phyloP scores from a whole-genome alignment of 2,888 invertebrate species.

The Prosapia bicincta region DNA sequence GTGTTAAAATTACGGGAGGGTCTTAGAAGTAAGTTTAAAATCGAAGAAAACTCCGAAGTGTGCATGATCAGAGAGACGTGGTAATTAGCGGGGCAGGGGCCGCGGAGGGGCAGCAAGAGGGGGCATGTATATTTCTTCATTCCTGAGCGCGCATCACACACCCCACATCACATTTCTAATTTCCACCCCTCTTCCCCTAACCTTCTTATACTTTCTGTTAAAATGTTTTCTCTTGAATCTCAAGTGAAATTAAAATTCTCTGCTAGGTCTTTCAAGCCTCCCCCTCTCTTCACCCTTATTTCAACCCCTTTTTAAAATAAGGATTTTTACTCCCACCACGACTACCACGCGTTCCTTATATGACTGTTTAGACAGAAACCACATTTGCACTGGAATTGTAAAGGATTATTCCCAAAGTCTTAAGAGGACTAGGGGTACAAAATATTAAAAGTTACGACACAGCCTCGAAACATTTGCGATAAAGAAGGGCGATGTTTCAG shows the following conservation, averaged over 20 bases:
- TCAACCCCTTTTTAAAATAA: constrained; percentile 34
- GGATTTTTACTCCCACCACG: constrained; percentile 30
- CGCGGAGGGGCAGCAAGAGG: neutral
- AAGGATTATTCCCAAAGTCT: neutral
- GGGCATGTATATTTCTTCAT: constrained; percentile 29
- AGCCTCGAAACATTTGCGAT: neutral
- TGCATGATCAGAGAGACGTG: constrained; percentile 26
- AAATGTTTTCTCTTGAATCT: constrained; percentile 40
- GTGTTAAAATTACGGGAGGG: neutral
- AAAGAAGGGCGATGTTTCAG: too few relatives aligned
- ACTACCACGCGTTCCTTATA: constrained; percentile 15
- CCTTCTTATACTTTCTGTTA: constrained; percentile 36
- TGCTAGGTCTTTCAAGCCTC: constrained; percentile 33
- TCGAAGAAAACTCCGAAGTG: constrained; percentile 27
- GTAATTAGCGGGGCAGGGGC: constrained; percentile 19
- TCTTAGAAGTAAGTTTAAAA: constrained; percentile 25
- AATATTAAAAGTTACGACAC: neutral
- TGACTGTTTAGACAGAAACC: constrained; percentile 11
- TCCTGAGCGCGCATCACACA: constrained; percentile 29
- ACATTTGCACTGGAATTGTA: neutral
- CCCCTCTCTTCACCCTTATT: constrained; percentile 27
- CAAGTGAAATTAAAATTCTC: constrained; percentile 43
- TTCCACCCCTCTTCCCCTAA: constrained; percentile 33
- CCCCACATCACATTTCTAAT: constrained; percentile 37
- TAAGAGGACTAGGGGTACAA: neutral